These are phyloP conservation scores for Myotis brandtii DNA, from an alignment of 2,113 vertebrate species.

Conservation along the genomic window DNA sequence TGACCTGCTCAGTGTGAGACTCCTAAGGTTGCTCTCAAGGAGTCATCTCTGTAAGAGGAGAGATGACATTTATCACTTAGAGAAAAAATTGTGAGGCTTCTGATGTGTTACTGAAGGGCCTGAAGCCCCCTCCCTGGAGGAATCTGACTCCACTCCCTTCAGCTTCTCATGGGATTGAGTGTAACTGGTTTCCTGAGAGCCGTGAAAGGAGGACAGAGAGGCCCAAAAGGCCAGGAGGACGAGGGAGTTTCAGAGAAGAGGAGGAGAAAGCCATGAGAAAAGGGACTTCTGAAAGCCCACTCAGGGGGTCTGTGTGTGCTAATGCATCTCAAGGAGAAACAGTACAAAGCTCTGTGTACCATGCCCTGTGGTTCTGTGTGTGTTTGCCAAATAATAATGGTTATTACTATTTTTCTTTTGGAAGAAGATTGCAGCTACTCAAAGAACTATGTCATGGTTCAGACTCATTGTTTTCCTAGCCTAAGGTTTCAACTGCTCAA, in stretches of 20 bases:
- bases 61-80: neutral
- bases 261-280: neutral
- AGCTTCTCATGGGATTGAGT: neutral
- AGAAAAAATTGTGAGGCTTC: neutral
- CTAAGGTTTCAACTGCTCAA: neutral
- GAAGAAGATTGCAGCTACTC: neutral
- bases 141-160: neutral
- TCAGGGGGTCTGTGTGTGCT: neutral
- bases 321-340: neutral
- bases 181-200: neutral
- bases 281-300: neutral
- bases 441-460: neutral
- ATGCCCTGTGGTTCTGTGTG: neutral
- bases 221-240: neutral
- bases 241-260: neutral
- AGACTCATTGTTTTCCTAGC: neutral
- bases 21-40: neutral
- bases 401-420: neutral
- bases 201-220: neutral
- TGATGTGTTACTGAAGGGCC: neutral
- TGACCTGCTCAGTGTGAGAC: too few species aligned
- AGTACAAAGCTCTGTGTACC: neutral
- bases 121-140: neutral
- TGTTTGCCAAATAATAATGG: neutral
- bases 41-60: neutral